Percentiles rank a stretch among this genome's conserved stretches.
phyloP scores from a whole-genome alignment of 2,113 vertebrate species.

The Laterallus jamaicensis region DNA sequence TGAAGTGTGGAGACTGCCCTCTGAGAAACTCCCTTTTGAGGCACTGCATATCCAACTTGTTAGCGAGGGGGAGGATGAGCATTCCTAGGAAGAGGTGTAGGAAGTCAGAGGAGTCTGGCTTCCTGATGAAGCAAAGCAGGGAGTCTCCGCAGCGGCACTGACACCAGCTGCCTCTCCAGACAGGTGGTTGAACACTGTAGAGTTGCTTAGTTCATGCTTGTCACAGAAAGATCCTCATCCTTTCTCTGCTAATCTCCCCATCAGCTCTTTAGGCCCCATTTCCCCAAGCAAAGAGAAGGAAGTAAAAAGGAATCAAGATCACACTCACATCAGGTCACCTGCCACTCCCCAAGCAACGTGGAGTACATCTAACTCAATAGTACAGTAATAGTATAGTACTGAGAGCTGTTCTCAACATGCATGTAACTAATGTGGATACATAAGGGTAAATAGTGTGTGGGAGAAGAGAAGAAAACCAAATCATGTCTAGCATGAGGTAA shows the following conservation, averaged over 20 bases:
- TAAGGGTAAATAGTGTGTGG: not conserved
- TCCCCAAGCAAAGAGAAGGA: not conserved
- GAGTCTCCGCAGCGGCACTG: not conserved
- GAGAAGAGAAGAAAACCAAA: not conserved
- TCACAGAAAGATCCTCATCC: not conserved
- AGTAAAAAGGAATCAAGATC: not conserved
- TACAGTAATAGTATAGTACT: not conserved
- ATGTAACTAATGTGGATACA: rapidly evolving
- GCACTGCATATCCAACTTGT: not conserved
- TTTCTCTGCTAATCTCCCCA: not conserved
- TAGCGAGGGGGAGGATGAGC: not conserved
- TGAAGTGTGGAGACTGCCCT: not conserved
- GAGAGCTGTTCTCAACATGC: not conserved
- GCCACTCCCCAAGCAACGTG: not conserved
- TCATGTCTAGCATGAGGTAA: not conserved
- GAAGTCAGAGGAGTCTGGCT: not conserved
- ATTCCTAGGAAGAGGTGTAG: not conserved
- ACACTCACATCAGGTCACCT: not conserved
- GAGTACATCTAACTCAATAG: not conserved
- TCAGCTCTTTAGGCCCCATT: not conserved
- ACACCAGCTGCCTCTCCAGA: not conserved
- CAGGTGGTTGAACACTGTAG: not conserved
- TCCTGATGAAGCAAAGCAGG: not conserved
- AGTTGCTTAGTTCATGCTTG: not conserved
- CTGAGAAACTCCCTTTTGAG: not conserved